Conservation (phyloP, 2,888 invertebrate genomes). For the Ceriagrion tenellum region DNA sequence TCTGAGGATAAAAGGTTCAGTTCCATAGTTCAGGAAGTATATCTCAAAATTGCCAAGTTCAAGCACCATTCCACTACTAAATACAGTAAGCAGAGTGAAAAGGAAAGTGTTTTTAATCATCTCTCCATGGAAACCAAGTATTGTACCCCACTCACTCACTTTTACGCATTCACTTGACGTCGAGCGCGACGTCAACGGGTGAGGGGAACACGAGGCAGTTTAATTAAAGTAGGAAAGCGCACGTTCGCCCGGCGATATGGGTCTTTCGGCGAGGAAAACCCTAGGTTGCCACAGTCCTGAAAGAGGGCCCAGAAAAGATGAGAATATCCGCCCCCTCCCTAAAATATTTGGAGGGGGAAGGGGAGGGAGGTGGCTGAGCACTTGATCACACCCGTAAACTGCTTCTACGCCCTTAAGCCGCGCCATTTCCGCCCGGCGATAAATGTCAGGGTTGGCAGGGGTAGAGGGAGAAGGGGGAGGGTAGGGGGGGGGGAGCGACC, state of each 20-base stretch:
- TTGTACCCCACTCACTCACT: not conserved
- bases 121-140: not conserved
- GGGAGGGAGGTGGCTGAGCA: not conserved
- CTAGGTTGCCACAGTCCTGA: not conserved
- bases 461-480: too few relatives aligned
- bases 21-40: too few relatives aligned
- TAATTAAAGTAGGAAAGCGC: not conserved
- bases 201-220: not conserved
- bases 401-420: slow-evolving; percentile 15
- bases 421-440: slow-evolving; percentile 27
- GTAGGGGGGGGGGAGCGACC: not conserved
- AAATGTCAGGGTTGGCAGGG: slow-evolving; percentile 11
- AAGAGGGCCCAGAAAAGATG: not conserved
- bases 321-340: not conserved
- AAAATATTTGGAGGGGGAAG: not conserved
- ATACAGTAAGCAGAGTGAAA: not conserved
- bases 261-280: not conserved
- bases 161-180: not conserved
- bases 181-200: not conserved
- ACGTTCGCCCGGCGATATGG: not conserved
- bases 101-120: not conserved
- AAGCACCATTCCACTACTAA: too few relatives aligned
- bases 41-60: too few relatives aligned
- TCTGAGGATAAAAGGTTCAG: too few relatives aligned
- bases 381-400: slow-evolving; percentile 36